Evolutionary conservation across 2,888 invertebrate species (phyloP), one percentile per base, ranked within the genome.

Genomic region (Lycia hirtaria): DNA sequence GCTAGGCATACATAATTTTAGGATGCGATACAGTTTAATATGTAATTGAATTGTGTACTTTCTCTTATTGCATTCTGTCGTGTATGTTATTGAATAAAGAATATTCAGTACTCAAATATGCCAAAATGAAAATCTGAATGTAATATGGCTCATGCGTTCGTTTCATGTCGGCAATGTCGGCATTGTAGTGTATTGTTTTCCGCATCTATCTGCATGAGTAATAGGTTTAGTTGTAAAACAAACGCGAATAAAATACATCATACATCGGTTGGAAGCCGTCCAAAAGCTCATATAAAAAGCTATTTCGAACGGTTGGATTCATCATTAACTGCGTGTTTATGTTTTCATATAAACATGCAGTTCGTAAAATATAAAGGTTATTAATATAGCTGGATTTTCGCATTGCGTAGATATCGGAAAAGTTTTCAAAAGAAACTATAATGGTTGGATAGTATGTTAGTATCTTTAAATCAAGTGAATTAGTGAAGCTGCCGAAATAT

Each of bases 191-290:
- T 35, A 28, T 28, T 28, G 20, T 55, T 33, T 44, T 43, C 44
- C 9, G 30, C 44, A 20, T 20, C 20, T 45, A 40, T 51, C 33
- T 28, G 17, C 0, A 33, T 47, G 26, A 51, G 37, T 52, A 43
- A 57, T 57, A 48, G 41, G n/a, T 45, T 51, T 52, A 51, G 56
- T 45, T 35, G 45, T 56, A 44, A 45, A 50, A 44, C 40, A 49
- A 50, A 33, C 47, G n/a, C 22, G 44, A 50, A 56, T 50, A 45
- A 56, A 49, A 56, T 50, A 45, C 43, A 56, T 44, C 44, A 50
- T 28, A 45, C 33, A 24, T 47, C 15, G 12, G 20, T 35, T 56
- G 57, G 57, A 47, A 6, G 19, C 47, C 14, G 41, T 47, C 57
- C 57, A 57, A 57, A 47, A 41, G 30, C 45, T 22, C 38, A 24